phyloP scores from a whole-genome alignment of 2,888 invertebrate genomes.

The Amiota communis region DNA sequence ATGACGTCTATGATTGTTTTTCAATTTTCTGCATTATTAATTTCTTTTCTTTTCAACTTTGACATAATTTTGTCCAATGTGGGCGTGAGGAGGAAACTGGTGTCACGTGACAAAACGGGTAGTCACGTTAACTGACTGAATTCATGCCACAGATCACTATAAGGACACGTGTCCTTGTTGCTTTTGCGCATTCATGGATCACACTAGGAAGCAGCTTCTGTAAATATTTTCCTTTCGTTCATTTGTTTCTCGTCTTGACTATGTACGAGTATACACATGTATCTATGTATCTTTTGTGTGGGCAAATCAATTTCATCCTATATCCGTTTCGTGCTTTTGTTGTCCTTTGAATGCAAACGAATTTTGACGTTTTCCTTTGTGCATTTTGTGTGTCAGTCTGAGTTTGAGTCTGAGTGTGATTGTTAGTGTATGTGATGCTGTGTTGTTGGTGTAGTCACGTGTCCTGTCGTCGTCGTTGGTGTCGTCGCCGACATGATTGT shows the following conservation, averaged over 20 bases:
- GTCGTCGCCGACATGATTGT: slow-evolving; percentile 44
- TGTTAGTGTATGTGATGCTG: slow-evolving; percentile 29
- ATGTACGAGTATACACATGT: slow-evolving; percentile 51
- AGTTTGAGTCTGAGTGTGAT: slow-evolving; percentile 25
- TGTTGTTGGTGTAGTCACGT: slow-evolving; percentile 52
- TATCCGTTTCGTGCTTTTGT: slow-evolving; percentile 20
- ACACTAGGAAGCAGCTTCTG: slow-evolving; percentile 38
- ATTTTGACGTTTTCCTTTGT: slow-evolving; percentile 56
- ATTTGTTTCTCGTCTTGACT: slow-evolving; percentile 51
- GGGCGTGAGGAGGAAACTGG: neutral
- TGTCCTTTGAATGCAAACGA: slow-evolving; percentile 62
- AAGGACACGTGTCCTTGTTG: slow-evolving; percentile 42
- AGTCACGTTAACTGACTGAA: slow-evolving; percentile 9
- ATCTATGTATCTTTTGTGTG: slow-evolving; percentile 48
- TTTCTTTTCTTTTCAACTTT: slow-evolving; percentile 45
- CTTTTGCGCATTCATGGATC: slow-evolving; percentile 29
- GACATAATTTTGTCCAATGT: slow-evolving; percentile 7
- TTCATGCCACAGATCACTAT: neutral
- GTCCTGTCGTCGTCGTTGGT: slow-evolving; percentile 43
- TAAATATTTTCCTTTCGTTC: slow-evolving; percentile 54
- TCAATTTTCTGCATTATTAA: slow-evolving; percentile 73
- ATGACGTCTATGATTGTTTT: slow-evolving; percentile 58
- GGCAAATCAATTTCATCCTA: slow-evolving; percentile 65
- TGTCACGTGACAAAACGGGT: slow-evolving; percentile 59
- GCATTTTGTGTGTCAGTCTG: slow-evolving; percentile 24